Evolutionary conservation across 2,113 vertebrate species (phyloP).

Genomic region (Tympanuchus pallidicinctus): DNA sequence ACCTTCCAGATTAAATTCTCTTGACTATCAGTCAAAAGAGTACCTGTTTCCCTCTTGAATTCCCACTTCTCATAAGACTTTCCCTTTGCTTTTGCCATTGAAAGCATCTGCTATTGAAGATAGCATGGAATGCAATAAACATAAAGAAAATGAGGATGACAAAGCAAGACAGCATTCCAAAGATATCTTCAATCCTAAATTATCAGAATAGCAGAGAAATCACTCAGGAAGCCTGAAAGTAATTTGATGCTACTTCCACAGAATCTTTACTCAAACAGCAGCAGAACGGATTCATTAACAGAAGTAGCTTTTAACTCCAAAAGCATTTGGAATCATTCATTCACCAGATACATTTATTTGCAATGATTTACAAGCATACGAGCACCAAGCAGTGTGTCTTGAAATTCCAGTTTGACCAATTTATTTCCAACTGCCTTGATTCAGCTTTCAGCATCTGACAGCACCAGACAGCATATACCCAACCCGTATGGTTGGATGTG

Average conservation of each 20-base stretch:
- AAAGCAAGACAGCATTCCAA: neutral
- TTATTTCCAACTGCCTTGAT: neutral
- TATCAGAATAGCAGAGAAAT: neutral
- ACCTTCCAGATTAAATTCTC: neutral
- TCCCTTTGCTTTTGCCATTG: neutral
- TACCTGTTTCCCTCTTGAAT: neutral
- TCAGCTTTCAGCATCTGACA: neutral
- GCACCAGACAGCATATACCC: neutral
- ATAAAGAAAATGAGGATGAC: neutral
- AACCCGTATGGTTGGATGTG: neutral
- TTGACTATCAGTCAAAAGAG: neutral
- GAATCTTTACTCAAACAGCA: neutral
- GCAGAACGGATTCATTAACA: neutral
- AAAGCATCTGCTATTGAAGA: neutral
- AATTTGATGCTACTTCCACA: rapidly evolving
- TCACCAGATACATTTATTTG: neutral
- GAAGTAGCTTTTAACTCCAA: neutral
- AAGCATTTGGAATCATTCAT: neutral
- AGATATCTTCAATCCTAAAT: neutral
- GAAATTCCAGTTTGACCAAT: conserved; percentile 23
- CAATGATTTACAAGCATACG: neutral
- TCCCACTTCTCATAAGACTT: neutral
- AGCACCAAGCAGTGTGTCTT: neutral
- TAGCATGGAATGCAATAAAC: neutral
- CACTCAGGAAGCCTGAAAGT: neutral